Conservation (phyloP, 1,140 invertebrate species). For the Cydia amplana region DNA sequence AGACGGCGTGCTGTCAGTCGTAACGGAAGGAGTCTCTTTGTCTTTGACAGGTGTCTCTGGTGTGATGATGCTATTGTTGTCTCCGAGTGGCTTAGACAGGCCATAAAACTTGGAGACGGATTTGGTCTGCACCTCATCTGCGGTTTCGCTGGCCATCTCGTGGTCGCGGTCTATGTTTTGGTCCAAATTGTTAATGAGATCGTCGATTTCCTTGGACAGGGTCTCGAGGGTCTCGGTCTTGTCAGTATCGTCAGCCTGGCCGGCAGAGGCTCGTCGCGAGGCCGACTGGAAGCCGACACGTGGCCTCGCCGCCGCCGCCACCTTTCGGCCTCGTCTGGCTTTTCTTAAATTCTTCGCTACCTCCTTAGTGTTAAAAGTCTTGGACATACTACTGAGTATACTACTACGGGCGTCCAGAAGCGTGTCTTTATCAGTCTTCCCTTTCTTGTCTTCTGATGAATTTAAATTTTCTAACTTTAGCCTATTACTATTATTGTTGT, state of each 20-base stretch:
- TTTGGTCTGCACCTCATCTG: constrained; percentile 61
- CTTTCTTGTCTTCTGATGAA: constrained; percentile 69
- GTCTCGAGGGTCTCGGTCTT: constrained; percentile 68
- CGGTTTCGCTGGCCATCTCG: constrained; percentile 55
- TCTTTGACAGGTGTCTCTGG: constrained; percentile 74
- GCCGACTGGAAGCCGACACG: constrained; percentile 23
- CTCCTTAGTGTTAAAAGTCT: constrained; percentile 75
- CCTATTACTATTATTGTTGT: constrained; percentile 79
- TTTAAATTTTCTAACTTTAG: constrained; percentile 74
- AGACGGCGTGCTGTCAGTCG: constrained; percentile 70
- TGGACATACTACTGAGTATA: constrained; percentile 76
- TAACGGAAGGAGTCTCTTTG: constrained; percentile 63
- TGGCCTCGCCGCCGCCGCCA: constrained; percentile 48
- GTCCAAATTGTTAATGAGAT: constrained; percentile 69
- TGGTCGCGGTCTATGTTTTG: constrained; percentile 69
- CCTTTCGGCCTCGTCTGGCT: constrained; percentile 66
- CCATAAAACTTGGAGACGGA: constrained; percentile 64
- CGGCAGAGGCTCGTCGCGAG: constrained; percentile 44
- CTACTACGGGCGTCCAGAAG: constrained; percentile 74
- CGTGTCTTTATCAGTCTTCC: constrained; percentile 74
- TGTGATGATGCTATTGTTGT: constrained; percentile 63
- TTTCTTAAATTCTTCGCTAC: constrained; percentile 74
- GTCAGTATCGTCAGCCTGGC: constrained; percentile 51
- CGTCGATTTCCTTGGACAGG: constrained; percentile 72
- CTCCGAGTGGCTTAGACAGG: constrained; percentile 60